phyloP scores from a whole-genome alignment of 2,113 vertebrate genomes.

The Grantiella picta region DNA sequence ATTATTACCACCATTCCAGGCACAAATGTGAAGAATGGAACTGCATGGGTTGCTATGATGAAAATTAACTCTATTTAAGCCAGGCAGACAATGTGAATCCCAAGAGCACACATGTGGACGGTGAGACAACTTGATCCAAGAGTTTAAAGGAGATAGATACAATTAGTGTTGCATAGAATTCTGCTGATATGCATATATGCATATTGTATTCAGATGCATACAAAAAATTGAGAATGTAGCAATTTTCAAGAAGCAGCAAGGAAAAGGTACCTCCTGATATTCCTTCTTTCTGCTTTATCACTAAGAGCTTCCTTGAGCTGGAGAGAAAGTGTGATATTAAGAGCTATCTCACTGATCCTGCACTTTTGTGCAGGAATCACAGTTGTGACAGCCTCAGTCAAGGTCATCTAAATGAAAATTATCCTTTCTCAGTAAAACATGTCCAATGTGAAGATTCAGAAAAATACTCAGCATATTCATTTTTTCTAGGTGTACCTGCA shows the following conservation, averaged over 20 bases:
- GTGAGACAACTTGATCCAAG: too few relatives aligned
- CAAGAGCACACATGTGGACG: too few relatives aligned
- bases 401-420: neutral
- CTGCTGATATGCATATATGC: neutral
- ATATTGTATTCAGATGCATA: neutral
- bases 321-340: neutral
- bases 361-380: neutral
- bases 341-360: neutral
- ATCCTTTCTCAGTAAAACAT: neutral
- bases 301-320: neutral
- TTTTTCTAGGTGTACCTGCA: neutral
- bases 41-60: too few relatives aligned
- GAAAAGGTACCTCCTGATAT: neutral
- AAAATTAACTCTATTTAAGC: too few relatives aligned
- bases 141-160: too few relatives aligned
- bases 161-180: neutral
- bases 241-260: neutral
- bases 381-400: neutral
- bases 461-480: neutral
- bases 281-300: neutral
- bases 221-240: neutral
- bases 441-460: neutral
- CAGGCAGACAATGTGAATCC: too few relatives aligned
- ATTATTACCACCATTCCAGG: too few relatives aligned
- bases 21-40: too few relatives aligned